Evolutionary conservation across 2,888 invertebrate genomes (phyloP).

Genomic region (Luperina testacea): DNA sequence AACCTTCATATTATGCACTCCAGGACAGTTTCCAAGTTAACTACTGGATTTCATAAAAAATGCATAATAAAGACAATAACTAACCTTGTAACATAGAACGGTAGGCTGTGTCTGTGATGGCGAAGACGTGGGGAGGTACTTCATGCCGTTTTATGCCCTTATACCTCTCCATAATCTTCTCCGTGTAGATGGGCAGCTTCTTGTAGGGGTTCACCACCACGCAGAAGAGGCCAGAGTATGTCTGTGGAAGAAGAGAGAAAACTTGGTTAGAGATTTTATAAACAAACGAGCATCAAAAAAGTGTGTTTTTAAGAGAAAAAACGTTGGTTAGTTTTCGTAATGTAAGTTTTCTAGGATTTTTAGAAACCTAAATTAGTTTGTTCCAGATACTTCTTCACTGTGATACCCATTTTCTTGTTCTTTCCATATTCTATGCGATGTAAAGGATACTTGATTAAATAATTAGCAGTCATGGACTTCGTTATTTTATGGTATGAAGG

Average conservation of each 20-base stretch:
- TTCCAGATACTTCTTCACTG: background rate
- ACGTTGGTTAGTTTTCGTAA: background rate
- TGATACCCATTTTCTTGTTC: background rate
- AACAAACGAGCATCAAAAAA: no score
- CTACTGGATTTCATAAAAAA: background rate
- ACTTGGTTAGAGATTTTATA: conserved; percentile 8
- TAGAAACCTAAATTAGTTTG: background rate
- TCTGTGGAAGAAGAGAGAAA: conserved; percentile 92
- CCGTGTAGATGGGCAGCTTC: conserved; percentile 99
- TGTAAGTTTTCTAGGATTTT: background rate
- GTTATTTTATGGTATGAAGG: background rate
- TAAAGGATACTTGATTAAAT: background rate
- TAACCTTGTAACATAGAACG: conserved; percentile 99
- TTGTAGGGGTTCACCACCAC: conserved; percentile 99
- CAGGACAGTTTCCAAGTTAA: background rate
- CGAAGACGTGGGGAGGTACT: conserved; percentile 99
- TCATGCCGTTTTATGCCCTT: conserved; percentile 99
- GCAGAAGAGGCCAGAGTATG: conserved; percentile 99
- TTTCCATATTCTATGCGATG: background rate
- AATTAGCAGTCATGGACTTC: no score
- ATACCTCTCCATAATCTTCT: conserved; percentile 99
- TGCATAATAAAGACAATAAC: conserved; percentile 12
- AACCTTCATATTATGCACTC: no score
- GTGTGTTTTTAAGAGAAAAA: background rate
- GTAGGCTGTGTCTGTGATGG: conserved; percentile 99